These are phyloP conservation scores for Eulacestoma nigropectus DNA, from an alignment of 2,113 vertebrate species.

Conservation along the genomic window DNA sequence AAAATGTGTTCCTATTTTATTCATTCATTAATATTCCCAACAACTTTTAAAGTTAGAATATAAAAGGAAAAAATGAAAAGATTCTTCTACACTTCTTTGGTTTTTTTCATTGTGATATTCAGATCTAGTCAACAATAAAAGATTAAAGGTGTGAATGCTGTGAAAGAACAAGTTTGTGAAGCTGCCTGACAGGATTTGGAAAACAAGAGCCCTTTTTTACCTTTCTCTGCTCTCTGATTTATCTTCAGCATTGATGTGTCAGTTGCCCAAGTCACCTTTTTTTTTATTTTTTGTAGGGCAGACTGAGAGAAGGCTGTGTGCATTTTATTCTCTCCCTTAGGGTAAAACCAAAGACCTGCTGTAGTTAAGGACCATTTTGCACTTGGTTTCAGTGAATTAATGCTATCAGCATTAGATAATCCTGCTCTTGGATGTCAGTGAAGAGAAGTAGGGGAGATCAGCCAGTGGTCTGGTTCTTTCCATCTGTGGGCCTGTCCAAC, in stretches of 20 bases:
- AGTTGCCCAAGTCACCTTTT: neutral
- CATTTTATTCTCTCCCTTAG: neutral
- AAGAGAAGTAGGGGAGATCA: neutral
- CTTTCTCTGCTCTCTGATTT: neutral
- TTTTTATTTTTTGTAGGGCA: neutral
- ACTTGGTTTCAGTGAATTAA: neutral
- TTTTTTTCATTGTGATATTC: neutral
- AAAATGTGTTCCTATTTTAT: neutral
- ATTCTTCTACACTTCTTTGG: neutral
- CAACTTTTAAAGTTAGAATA: slow-evolving; percentile 23
- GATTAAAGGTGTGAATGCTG: neutral
- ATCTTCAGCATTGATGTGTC: neutral
- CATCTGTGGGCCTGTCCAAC: neutral
- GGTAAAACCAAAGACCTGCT: neutral
- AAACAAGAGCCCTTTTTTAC: neutral
- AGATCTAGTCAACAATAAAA: slow-evolving; percentile 8
- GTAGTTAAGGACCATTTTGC: neutral
- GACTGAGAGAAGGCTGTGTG: neutral
- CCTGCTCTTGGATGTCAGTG: neutral
- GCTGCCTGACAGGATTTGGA: neutral
- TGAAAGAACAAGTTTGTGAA: slow-evolving; percentile 17
- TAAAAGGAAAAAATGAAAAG: neutral
- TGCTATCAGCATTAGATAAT: neutral
- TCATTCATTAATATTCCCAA: neutral
- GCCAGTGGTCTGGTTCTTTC: neutral